A percentile compares a stretch with the other conserved stretches of the same genome.
Evolutionary conservation across 2,797 vertebrate genomes (phyloP).

Genomic region (Crax fasciolata): DNA sequence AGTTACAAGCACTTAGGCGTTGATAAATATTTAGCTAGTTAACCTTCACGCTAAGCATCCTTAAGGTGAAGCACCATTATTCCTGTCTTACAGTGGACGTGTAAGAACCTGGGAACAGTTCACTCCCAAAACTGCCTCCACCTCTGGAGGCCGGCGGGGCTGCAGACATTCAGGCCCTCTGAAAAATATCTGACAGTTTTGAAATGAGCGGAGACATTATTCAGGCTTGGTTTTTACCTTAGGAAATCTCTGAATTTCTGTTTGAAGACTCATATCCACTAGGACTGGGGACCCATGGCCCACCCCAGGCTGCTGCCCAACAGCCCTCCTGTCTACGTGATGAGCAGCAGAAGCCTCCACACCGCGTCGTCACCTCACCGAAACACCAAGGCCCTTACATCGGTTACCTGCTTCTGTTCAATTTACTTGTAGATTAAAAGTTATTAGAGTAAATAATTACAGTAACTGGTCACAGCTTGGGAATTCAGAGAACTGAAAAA

Average conservation of each 20-base stretch:
- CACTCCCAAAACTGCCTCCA: not conserved
- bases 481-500: constrained; percentile 26
- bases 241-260: not conserved
- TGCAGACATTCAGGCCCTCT: not conserved
- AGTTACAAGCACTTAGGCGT: not conserved
- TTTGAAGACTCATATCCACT: not conserved
- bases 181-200: not conserved
- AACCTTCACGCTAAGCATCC: not conserved
- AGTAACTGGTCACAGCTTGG: constrained; percentile 34
- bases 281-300: not conserved
- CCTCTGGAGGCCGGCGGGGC: not conserved
- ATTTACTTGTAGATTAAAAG: constrained; percentile 40
- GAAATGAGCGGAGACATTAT: not conserved
- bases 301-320: not conserved
- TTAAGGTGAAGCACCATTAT: not conserved
- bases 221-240: not conserved
- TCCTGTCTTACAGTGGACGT: not conserved
- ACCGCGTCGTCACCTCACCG: not conserved
- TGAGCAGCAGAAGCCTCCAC: not conserved
- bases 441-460: constrained; percentile 60
- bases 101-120: not conserved
- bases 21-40: not conserved
- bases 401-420: not conserved
- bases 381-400: not conserved
- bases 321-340: not conserved